These are phyloP conservation scores for Seira ritae DNA, from an alignment of 2,888 invertebrate species.

Conservation along the genomic window DNA sequence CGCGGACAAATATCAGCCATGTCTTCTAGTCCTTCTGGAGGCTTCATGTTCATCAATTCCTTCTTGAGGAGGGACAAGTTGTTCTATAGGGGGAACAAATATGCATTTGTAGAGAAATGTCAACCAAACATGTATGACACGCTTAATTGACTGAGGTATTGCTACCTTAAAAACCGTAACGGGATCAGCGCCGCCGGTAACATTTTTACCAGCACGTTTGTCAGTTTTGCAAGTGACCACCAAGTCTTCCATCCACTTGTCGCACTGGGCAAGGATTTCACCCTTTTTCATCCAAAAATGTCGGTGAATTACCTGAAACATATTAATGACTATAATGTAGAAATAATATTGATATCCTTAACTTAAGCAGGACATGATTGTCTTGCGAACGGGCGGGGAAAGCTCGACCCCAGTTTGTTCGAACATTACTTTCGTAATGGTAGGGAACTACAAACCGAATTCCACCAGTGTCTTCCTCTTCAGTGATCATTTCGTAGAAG, in stretches of 20 bases:
- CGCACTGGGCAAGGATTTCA: slow-evolving; percentile 92
- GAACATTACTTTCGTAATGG: slow-evolving; percentile 91
- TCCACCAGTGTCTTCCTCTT: slow-evolving; percentile 81
- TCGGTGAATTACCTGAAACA: slow-evolving; percentile 86
- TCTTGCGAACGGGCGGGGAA: slow-evolving; percentile 81
- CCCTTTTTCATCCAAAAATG: slow-evolving; percentile 96
- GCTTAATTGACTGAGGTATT: no score
- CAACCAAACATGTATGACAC: no score
- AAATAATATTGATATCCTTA: not conserved
- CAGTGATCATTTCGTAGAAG: slow-evolving; percentile 93
- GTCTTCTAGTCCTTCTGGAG: slow-evolving; percentile 86
- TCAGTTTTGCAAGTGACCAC: slow-evolving; percentile 86
- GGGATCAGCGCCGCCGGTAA: slow-evolving; percentile 71
- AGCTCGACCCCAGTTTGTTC: slow-evolving; percentile 91
- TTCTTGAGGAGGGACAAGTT: slow-evolving; percentile 90
- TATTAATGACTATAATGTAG: not conserved
- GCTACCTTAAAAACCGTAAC: slow-evolving; percentile 73
- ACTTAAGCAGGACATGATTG: no score
- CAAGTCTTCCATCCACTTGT: slow-evolving; percentile 90
- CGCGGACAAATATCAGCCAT: slow-evolving; percentile 78
- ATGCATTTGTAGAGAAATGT: no score
- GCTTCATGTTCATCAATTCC: slow-evolving; percentile 88
- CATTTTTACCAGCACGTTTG: slow-evolving; percentile 81
- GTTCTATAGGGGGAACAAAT: slow-evolving; percentile 80
- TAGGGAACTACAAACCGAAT: slow-evolving; percentile 91